phyloP scores from a whole-genome alignment of 2,113 vertebrate species.

The Erythrolamprus reginae region DNA sequence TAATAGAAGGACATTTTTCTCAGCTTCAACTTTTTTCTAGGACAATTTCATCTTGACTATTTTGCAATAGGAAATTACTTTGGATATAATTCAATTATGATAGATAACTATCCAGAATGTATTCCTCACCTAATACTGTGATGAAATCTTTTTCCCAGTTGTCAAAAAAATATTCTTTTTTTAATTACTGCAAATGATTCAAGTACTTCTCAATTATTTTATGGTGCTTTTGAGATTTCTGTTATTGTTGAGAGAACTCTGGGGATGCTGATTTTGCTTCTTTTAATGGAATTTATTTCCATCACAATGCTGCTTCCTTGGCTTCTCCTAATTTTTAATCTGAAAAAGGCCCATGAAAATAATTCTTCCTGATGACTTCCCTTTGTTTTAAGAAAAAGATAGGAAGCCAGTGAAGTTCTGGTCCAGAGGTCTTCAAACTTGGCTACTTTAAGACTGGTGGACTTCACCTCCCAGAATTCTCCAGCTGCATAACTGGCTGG shows the following conservation, averaged over 20 bases:
- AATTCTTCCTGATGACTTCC: neutral
- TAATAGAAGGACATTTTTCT: neutral
- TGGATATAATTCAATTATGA: neutral
- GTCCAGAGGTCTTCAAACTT: neutral
- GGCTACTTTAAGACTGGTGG: no score
- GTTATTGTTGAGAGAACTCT: neutral
- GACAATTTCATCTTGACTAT: neutral
- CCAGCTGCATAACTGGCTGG: no score
- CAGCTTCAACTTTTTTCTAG: neutral
- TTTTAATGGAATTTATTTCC: neutral
- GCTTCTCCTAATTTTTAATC: neutral
- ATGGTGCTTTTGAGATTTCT: neutral
- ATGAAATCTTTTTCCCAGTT: neutral
- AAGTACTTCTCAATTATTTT: neutral
- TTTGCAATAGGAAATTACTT: neutral
- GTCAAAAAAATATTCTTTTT: neutral
- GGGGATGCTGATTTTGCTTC: neutral
- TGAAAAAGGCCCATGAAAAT: neutral
- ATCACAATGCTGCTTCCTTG: neutral
- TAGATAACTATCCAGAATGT: neutral
- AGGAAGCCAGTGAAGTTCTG: neutral
- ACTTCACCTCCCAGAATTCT: no score
- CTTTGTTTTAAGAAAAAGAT: neutral
- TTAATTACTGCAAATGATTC: neutral
- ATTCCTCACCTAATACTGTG: neutral